Percentiles rank a stretch among this genome's conserved stretches.
These are phyloP conservation scores for Phrynocephalus guinanensis DNA, from an alignment of 2,797 vertebrate species.

Conservation along the genomic window DNA sequence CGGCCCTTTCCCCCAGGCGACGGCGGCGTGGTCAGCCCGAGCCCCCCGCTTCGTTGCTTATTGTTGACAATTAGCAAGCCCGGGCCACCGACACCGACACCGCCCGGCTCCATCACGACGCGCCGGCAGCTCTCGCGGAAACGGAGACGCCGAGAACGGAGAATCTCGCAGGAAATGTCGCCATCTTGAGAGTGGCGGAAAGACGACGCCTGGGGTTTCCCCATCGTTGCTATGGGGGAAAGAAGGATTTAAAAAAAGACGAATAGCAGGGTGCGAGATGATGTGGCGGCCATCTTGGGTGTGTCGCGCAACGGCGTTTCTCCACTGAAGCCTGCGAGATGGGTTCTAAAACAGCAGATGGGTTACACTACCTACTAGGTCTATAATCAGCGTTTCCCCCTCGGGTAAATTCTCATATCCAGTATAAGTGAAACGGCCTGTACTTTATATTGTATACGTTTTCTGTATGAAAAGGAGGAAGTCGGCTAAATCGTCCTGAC, in stretches of 20 bases:
- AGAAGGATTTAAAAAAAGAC: too few relatives aligned
- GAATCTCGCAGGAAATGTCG: slow-evolving; percentile 66
- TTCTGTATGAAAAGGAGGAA: too few relatives aligned
- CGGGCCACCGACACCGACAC: slow-evolving; percentile 76
- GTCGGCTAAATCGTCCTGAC: too few relatives aligned
- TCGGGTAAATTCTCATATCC: not conserved
- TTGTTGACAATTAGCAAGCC: slow-evolving; percentile 86
- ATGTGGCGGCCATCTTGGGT: slow-evolving; percentile 38
- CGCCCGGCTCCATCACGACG: slow-evolving; percentile 75
- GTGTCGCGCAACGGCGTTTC: not conserved
- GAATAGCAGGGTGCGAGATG: too few relatives aligned
- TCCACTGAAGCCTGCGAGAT: not conserved
- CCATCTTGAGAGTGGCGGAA: slow-evolving; percentile 62
- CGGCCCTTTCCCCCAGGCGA: slow-evolving; percentile 79
- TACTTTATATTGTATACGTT: too few relatives aligned
- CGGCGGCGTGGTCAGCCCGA: slow-evolving; percentile 32
- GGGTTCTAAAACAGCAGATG: not conserved
- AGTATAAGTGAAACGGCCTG: too few relatives aligned
- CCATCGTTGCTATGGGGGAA: not conserved
- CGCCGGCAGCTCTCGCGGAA: slow-evolving; percentile 54
- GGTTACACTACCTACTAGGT: not conserved
- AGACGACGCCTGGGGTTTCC: slow-evolving; percentile 22
- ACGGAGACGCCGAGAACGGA: not conserved
- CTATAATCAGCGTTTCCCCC: too few relatives aligned
- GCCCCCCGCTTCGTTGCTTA: slow-evolving; percentile 77